These are phyloP conservation scores for Seriola dumerili DNA, from an alignment of 2,113 vertebrate species.

Conservation along the genomic window DNA sequence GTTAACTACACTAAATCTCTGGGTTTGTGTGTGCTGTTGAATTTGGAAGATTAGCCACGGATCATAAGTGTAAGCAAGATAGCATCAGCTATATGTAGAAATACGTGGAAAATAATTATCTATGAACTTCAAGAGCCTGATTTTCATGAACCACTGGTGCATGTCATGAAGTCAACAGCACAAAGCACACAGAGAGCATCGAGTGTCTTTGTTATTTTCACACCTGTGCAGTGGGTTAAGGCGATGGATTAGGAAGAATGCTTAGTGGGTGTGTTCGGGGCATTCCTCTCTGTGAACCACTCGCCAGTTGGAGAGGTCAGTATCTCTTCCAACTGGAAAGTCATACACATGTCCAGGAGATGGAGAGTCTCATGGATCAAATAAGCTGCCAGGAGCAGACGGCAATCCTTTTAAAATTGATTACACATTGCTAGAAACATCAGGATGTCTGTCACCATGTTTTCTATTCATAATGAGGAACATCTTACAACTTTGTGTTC, in stretches of 20 bases:
- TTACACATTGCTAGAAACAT: conserved; percentile 44
- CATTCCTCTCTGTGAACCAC: conserved; percentile 5
- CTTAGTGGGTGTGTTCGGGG: neutral
- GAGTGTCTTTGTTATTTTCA: conserved; percentile 8
- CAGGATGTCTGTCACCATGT: conserved; percentile 13
- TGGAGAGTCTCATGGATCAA: conserved; percentile 33
- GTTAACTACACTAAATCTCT: neutral
- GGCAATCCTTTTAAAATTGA: conserved; percentile 47
- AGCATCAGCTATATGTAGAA: conserved; percentile 35
- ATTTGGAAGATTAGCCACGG: conserved; percentile 49
- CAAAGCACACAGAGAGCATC: conserved; percentile 21
- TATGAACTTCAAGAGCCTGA: conserved; percentile 34
- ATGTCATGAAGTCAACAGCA: conserved; percentile 32
- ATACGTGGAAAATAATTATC: conserved; percentile 38
- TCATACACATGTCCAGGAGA: conserved; percentile 44
- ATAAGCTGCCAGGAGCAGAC: conserved; percentile 60
- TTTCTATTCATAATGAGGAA: conserved; percentile 28
- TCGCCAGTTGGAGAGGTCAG: conserved; percentile 19
- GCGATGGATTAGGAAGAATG: neutral
- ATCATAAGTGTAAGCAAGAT: conserved; percentile 30
- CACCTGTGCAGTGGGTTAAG: conserved; percentile 11
- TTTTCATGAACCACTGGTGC: conserved; percentile 45
- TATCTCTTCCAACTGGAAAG: conserved; percentile 37
- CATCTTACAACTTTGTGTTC: conserved; percentile 13
- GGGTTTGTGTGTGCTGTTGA: conserved; percentile 4